Evolutionary conservation across 2,888 invertebrate species (phyloP), one percentile per base, ranked within the genome.

Genomic region (Agrochola macilenta): DNA sequence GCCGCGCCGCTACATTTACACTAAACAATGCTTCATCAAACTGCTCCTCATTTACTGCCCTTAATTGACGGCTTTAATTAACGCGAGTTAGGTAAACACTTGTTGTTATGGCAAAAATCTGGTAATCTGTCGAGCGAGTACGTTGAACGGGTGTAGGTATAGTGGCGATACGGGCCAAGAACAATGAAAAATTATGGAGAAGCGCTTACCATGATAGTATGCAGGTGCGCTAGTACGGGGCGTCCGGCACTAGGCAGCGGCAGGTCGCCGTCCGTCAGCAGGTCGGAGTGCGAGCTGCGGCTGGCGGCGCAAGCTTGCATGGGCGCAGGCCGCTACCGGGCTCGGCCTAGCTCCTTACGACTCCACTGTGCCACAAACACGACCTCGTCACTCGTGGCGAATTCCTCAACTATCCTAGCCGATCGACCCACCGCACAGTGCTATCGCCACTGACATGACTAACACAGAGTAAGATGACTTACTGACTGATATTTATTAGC

Each of bases 381-480:
- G 23, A 76, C 14, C 57, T 35, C 43, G 60, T 23, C 54, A 14
- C 66, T 70, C 20, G 23, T 14, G 23, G 17, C 54, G 9, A 26
- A 61, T 23, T 69, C 14, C n/a, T 35, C 35, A 58, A 43, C 70
- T 58, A 74, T 57, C 46, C 64, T 76, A 81, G 35, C 39, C 54
- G 69, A 82, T 85, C 69, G 86, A 83, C 71, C 69, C 65, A 49
- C 66, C 70, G 60, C 35, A 69, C 78, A 75, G 14, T 23, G 61
- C 77, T 69, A 74, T 74, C 26, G 23, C 63, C n/a, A 46, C 63
- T 68, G 66, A 87, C 88, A 86, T 78, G 76, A 61, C 70, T 69
- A 0, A n/a, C 46, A 63, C n/a, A 12, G 5, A 74, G 30, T 43
- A 74, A 23, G n/a, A 35, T 35, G 49, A 35, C 49, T 77, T 26